phyloP scores from a whole-genome alignment of 2,888 invertebrate genomes.

The Yponomeuta sedellus region DNA sequence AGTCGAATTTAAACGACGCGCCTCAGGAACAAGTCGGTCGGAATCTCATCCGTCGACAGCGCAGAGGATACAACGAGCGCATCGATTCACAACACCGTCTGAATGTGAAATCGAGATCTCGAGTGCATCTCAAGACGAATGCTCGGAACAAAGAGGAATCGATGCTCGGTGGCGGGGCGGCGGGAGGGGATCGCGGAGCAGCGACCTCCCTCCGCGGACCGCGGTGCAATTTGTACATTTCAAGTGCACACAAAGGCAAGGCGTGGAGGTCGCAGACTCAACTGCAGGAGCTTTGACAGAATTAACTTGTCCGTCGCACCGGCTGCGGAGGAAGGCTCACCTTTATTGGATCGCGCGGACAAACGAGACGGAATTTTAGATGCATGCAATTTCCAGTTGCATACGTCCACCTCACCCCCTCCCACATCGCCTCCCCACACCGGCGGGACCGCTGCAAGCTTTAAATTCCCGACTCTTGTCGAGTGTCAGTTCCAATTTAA shows the following conservation, averaged over 20 bases:
- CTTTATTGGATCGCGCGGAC: conserved; percentile 59
- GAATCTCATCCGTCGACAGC: conserved; percentile 33
- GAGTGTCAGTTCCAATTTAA: conserved; percentile 19
- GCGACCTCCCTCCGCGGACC: conserved; percentile 65
- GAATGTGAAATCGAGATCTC: conserved; percentile 69
- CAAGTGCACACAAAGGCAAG: conserved; percentile 74
- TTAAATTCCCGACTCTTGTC: conserved; percentile 18
- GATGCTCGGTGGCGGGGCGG: conserved; percentile 48
- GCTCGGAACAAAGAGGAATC: conserved; percentile 71
- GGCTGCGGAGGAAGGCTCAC: conserved; percentile 48
- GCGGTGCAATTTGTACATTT: conserved; percentile 76
- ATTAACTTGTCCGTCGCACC: conserved; percentile 71
- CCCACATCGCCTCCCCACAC: not conserved
- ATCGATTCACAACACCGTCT: conserved; percentile 35
- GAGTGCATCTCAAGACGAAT: conserved; percentile 71
- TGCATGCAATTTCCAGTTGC: conserved; percentile 27
- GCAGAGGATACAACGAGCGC: conserved; percentile 28
- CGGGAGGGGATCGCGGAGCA: conserved; percentile 52
- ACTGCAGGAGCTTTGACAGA: conserved; percentile 63
- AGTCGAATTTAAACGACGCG: conserved; percentile 26
- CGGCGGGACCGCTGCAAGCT: not conserved
- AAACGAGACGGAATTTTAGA: conserved; percentile 43
- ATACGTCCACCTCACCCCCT: conserved; percentile 17
- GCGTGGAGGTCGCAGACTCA: conserved; percentile 61
- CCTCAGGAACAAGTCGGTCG: conserved; percentile 24